phyloP scores from a whole-genome alignment of 2,113 vertebrate species.

The Prionailurus bengalensis region DNA sequence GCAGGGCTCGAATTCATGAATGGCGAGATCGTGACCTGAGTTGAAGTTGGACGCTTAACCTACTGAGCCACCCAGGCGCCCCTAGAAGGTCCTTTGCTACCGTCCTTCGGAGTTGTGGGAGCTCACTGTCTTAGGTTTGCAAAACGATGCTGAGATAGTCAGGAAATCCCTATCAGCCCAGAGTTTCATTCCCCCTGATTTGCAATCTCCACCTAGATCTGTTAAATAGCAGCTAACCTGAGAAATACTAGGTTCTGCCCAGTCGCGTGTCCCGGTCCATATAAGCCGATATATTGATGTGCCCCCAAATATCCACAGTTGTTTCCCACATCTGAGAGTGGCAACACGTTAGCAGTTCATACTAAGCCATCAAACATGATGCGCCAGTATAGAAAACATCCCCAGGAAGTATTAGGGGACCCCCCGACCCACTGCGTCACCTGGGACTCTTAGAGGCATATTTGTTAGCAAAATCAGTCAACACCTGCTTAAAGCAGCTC shows the following conservation, averaged over 20 bases:
- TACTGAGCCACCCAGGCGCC: no score
- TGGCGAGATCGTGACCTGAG: no score
- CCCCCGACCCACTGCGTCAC: not conserved
- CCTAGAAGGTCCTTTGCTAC: not conserved
- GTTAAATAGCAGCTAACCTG: not conserved
- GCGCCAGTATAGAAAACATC: not conserved
- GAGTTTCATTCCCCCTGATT: not conserved
- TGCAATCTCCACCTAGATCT: not conserved
- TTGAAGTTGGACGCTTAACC: no score
- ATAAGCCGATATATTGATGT: not conserved
- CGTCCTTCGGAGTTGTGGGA: not conserved
- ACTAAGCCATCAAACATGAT: not conserved
- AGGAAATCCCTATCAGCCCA: not conserved
- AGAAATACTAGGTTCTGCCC: not conserved
- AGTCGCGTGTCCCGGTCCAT: fast-evolving
- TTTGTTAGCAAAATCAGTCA: not conserved
- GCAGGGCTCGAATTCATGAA: no score
- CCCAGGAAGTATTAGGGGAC: not conserved
- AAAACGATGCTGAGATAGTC: not conserved
- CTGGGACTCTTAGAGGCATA: not conserved
- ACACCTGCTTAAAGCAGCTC: not conserved
- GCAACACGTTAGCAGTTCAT: not conserved
- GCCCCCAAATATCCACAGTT: no score
- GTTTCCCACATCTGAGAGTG: not conserved
- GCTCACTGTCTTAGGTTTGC: not conserved